Conservation (phyloP, 1,140 invertebrate species). For the Dolichoris vasculosae region DNA sequence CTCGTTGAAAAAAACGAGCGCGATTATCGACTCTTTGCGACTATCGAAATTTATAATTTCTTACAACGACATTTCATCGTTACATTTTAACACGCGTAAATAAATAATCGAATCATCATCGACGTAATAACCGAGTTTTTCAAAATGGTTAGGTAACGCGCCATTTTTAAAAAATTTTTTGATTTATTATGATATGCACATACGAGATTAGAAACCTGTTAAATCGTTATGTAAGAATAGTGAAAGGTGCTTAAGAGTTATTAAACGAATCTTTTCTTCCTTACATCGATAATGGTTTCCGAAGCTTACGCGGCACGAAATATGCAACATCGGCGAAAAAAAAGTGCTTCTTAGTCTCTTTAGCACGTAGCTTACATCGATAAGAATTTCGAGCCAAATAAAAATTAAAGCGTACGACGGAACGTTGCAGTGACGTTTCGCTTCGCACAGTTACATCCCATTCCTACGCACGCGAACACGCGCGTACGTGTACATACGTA, state of each 20-base stretch:
- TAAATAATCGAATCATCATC: too few species aligned
- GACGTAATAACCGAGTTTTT: too few species aligned
- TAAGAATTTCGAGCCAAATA: background rate
- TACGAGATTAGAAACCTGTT: conserved; percentile 17
- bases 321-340: background rate
- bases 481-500: too few species aligned
- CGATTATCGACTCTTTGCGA: too few species aligned
- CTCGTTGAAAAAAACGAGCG: too few species aligned
- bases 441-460: too few species aligned
- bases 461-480: too few species aligned
- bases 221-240: conserved; percentile 19
- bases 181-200: background rate
- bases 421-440: too few species aligned
- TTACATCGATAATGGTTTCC: background rate
- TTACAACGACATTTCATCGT: too few species aligned
- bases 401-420: too few species aligned
- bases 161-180: background rate
- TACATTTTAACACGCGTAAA: too few species aligned
- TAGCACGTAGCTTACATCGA: background rate
- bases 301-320: background rate
- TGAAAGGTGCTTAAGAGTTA: conserved; percentile 28
- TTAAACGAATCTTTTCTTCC: background rate
- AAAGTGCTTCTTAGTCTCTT: background rate
- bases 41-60: too few species aligned
- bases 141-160: background rate